A percentile compares a stretch with the other conserved stretches of the same genome.
These are phyloP conservation scores for Onchidella celtica DNA, from an alignment of 2,888 invertebrate genomes.

Conservation along the genomic window DNA sequence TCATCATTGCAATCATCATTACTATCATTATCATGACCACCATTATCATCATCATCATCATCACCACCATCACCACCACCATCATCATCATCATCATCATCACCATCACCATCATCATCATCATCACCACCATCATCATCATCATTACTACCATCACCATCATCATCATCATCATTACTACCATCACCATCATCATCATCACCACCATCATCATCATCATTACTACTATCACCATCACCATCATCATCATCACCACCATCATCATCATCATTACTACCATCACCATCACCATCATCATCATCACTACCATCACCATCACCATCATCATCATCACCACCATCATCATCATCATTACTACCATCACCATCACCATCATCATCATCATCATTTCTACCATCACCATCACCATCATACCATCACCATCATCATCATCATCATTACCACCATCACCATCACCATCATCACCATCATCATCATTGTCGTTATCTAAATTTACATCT, in stretches of 20 bases:
- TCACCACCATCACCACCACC: constrained; percentile 10
- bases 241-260: constrained; percentile 10
- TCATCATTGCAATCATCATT: no score
- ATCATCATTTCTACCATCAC: constrained; percentile 11
- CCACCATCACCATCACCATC: neutral
- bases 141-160: neutral
- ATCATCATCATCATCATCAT: constrained; percentile 21
- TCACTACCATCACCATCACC: constrained; percentile 10
- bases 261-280: constrained; percentile 14
- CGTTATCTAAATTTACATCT: no score
- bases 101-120: constrained; percentile 19
- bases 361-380: constrained; percentile 19
- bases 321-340: constrained; percentile 19
- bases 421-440: constrained; percentile 7
- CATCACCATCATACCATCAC: no score
- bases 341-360: constrained; percentile 10
- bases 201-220: constrained; percentile 14
- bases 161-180: constrained; percentile 2
- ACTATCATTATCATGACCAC: no score
- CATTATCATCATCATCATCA: constrained; percentile 24
- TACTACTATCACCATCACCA: neutral
- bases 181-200: neutral
- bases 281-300: constrained; percentile 16
- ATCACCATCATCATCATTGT: constrained; percentile 8
- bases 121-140: constrained; percentile 6